Percentiles rank a stretch among this genome's conserved stretches.
phyloP scores from a whole-genome alignment of 1,140 invertebrate species.

The Heliconius hermathena region DNA sequence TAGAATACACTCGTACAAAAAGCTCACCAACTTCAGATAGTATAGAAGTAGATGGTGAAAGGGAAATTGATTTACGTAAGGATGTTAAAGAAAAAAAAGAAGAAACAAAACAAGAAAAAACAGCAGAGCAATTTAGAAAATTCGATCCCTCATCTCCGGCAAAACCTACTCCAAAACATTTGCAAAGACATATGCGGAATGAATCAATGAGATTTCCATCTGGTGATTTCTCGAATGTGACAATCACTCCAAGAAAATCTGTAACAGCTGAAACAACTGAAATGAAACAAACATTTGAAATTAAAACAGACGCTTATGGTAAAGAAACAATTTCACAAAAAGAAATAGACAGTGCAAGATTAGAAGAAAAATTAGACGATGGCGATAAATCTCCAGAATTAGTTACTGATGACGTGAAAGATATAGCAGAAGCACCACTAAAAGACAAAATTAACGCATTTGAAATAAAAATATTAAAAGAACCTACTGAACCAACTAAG shows the following conservation, averaged over 20 bases:
- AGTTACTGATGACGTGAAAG: constrained; percentile 65
- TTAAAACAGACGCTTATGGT: constrained; percentile 57
- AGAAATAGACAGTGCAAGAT: constrained; percentile 71
- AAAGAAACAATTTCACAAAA: constrained; percentile 75
- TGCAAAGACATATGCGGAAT: constrained; percentile 80
- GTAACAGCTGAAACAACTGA: constrained; percentile 68
- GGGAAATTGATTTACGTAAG: constrained; percentile 46
- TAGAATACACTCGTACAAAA: constrained; percentile 67
- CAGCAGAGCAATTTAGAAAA: constrained; percentile 70
- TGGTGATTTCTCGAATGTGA: constrained; percentile 79
- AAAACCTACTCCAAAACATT: constrained; percentile 79
- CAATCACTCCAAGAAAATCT: constrained; percentile 77
- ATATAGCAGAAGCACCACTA: constrained; percentile 77
- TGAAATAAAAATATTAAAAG: constrained; percentile 75
- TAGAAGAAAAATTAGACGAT: constrained; percentile 76
- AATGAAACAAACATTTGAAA: constrained; percentile 60
- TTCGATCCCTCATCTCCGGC: constrained; percentile 74
- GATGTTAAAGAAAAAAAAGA: constrained; percentile 58
- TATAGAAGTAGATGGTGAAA: constrained; percentile 58
- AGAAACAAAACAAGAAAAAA: constrained; percentile 62
- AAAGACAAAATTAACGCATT: constrained; percentile 78
- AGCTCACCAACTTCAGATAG: constrained; percentile 58
- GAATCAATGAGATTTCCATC: constrained; percentile 81
- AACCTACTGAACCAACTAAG: constrained; percentile 71
- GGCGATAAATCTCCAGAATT: constrained; percentile 72